phyloP scores from a whole-genome alignment of 2,888 invertebrate species.

The Camptogramma bilineatum region DNA sequence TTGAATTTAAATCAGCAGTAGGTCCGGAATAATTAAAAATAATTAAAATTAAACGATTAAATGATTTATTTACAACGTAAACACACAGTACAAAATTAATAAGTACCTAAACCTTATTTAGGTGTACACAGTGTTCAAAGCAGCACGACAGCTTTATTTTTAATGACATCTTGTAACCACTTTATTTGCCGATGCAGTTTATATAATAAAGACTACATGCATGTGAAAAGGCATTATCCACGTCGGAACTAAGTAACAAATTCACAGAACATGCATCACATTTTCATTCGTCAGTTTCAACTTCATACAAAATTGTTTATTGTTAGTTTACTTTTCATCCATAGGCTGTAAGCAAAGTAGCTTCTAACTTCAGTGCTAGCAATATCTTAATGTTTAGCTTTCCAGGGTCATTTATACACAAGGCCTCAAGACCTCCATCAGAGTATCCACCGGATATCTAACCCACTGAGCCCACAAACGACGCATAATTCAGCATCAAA shows the following conservation, averaged over 20 bases:
- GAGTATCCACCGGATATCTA: not conserved
- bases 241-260: not conserved
- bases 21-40: no score
- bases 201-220: not conserved
- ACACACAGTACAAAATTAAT: no score
- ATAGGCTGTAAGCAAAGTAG: not conserved
- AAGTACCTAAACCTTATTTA: no score
- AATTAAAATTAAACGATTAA: no score
- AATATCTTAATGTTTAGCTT: not conserved
- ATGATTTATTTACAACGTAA: no score
- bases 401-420: not conserved
- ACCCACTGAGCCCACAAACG: not conserved
- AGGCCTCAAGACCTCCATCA: not conserved
- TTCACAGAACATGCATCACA: not conserved
- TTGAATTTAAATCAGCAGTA: no score
- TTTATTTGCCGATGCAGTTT: no score
- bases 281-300: not conserved
- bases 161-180: no score
- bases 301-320: not conserved
- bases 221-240: not conserved
- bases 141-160: no score
- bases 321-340: not conserved
- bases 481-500: not conserved
- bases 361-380: no score
- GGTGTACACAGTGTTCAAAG: no score